Evolutionary conservation across 2,888 invertebrate species (phyloP), one percentile per base, ranked within the genome.

Genomic region (Hypena proboscidalis): DNA sequence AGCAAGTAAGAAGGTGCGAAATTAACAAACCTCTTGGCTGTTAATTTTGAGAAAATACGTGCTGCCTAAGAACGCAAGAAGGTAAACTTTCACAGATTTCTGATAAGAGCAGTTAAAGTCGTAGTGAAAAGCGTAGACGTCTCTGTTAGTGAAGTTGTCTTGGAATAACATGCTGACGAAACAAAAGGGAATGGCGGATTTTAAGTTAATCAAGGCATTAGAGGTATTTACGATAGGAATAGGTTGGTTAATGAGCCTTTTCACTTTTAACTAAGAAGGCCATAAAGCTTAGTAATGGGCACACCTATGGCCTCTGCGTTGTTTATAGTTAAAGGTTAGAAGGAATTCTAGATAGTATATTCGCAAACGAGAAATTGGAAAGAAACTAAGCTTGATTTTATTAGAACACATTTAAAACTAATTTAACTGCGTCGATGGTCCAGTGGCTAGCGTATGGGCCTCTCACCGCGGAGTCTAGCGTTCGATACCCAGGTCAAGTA

Each of bases 1-100:
- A 58, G 35, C 38, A 50, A 42, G 45, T 30, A 40, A 35, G 44
- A 47, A 60, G 53, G 50, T 55, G 57, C 51, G 45, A 66, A 67
- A 69, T 71, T 64, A 74, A 67, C 64, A 52, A 68, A 68, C 64
- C 53, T 52, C 51, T 53, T 62, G 66, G 55, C 67, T 67, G 70
- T 66, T 65, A 71, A 67, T 64, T 51, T 47, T 62, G 58, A 62
- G 70, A 65, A 74, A 74, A 77, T 65, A 61, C 65, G 46, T 58
- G 38, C 40, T 34, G 17, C 36, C n/a, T 20, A 30, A 23, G 19
- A 20, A 33, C 35, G 30, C 46, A 65, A 49, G 60, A 58, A 64
- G 60, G 58, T 58, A 49, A 66, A 74, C 77, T 79, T 77, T 76
- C 74, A 60, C 71, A 71, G 76, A 77, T 74, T 45, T 40, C n/a